Conservation (phyloP, 2,888 invertebrate genomes). For the Lithophane leautieri region DNA sequence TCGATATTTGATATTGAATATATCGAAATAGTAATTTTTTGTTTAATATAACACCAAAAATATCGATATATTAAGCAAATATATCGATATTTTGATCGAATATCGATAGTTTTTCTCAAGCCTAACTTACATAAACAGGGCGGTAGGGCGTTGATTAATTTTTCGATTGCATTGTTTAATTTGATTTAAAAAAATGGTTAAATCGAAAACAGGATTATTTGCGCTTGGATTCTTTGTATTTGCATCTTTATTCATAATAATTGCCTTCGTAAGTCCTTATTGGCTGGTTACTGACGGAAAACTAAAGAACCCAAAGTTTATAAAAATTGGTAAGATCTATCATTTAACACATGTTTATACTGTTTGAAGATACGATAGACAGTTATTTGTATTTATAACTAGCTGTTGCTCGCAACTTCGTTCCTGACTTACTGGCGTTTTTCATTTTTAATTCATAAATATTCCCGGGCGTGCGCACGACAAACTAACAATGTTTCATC, state of each 20-base stretch:
- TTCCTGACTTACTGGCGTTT: not conserved
- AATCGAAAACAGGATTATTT: constrained; percentile 92
- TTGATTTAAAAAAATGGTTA: constrained; percentile 84
- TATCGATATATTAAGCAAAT: too few relatives aligned
- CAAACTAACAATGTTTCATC: not conserved
- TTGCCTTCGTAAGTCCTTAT: constrained; percentile 96
- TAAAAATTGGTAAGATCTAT: constrained; percentile 92
- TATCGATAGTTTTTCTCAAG: too few relatives aligned
- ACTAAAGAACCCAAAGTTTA: constrained; percentile 94
- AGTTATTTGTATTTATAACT: not conserved
- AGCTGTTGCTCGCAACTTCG: not conserved
- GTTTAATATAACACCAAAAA: too few relatives aligned
- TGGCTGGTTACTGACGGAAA: constrained; percentile 96
- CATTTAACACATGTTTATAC: not conserved
- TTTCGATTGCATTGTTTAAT: constrained; percentile 26
- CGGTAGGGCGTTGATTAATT: constrained; percentile 44
- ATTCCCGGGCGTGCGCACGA: not conserved
- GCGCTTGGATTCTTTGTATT: constrained; percentile 92
- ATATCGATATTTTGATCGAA: too few relatives aligned
- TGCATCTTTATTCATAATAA: constrained; percentile 93
- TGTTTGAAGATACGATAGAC: not conserved
- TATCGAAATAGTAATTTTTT: too few relatives aligned
- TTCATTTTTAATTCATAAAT: not conserved
- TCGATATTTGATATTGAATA: too few relatives aligned
- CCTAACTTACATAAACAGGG: too few relatives aligned